phyloP scores from a whole-genome alignment of 2,888 invertebrate genomes.

The Cephus spinipes region DNA sequence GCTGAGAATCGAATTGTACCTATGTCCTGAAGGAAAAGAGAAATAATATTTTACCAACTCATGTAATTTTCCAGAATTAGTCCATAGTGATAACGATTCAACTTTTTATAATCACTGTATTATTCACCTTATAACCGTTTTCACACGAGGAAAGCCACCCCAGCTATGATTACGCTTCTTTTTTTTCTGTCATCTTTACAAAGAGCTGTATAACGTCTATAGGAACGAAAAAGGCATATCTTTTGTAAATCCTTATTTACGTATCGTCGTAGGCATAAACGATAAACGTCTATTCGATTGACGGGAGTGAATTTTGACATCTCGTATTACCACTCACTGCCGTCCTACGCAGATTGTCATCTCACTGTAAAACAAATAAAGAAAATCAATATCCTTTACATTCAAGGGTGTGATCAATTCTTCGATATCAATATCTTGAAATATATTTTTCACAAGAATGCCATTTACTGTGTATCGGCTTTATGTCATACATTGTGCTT shows the following conservation, averaged over 20 bases:
- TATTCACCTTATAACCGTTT: neutral
- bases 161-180: neutral
- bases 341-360: neutral
- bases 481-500: neutral
- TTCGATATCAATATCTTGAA: neutral
- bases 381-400: neutral
- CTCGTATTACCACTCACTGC: neutral
- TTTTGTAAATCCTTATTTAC: neutral
- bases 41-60: no score
- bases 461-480: neutral
- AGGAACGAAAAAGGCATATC: neutral
- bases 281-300: neutral
- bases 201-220: neutral
- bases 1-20: no score
- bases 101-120: no score
- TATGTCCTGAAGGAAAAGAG: no score
- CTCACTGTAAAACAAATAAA: neutral
- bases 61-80: no score
- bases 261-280: neutral
- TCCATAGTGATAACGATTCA: no score
- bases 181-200: neutral
- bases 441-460: neutral
- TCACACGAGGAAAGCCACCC: no score
- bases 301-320: neutral
- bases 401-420: neutral